phyloP scores from a whole-genome alignment of 2,888 invertebrate species.

The Polyommatus icarus region DNA sequence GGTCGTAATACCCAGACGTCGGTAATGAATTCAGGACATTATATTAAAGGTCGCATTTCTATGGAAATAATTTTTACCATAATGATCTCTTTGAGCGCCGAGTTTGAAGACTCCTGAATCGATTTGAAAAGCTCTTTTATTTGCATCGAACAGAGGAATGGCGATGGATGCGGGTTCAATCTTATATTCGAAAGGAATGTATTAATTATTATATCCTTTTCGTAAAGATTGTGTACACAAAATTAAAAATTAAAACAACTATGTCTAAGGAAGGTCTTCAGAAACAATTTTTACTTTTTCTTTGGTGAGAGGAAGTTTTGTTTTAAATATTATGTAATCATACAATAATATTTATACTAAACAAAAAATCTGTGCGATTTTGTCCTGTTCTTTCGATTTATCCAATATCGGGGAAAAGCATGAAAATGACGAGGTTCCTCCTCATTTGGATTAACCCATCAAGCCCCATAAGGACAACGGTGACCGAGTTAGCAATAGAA shows the following conservation, averaged over 20 bases:
- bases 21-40: slow-evolving; percentile 42
- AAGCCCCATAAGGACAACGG: no score
- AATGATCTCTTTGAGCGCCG: slow-evolving; percentile 65
- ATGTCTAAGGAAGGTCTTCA: no score
- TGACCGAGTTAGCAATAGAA: no score
- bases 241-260: not conserved
- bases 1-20: slow-evolving; percentile 22
- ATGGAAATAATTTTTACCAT: slow-evolving; percentile 56
- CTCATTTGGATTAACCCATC: no score
- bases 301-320: no score
- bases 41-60: slow-evolving; percentile 49
- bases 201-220: slow-evolving; percentile 11
- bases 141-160: slow-evolving; percentile 63
- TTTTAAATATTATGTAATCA: no score
- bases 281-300: no score
- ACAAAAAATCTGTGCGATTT: no score
- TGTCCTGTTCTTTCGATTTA: no score
- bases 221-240: not conserved
- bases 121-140: slow-evolving; percentile 60
- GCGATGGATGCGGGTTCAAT: slow-evolving; percentile 38
- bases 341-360: no score
- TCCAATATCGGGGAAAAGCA: no score
- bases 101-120: slow-evolving; percentile 61
- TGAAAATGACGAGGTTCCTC: no score
- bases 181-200: slow-evolving; percentile 27